phyloP scores from a whole-genome alignment of 2,888 invertebrate species.

The Lapara coniferarum region DNA sequence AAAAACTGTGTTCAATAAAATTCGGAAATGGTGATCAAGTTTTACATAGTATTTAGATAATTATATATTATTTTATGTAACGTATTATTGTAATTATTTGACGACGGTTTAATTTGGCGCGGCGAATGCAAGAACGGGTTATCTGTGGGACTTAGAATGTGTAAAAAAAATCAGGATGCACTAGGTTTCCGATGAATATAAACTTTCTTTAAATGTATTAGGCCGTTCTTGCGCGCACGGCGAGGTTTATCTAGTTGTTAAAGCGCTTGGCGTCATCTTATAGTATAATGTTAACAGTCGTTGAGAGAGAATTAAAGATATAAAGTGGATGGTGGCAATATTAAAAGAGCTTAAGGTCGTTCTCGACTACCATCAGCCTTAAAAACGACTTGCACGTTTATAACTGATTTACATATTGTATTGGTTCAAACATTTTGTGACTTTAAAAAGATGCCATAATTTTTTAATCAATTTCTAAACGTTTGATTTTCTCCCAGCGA shows the following conservation, averaged over 20 bases:
- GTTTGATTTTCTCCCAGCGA: background rate
- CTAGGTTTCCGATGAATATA: no score
- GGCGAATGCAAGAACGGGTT: no score
- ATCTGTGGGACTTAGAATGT: no score
- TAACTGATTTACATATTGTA: no score
- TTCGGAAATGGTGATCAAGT: background rate
- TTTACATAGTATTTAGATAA: slow-evolving; percentile 10
- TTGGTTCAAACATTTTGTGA: no score
- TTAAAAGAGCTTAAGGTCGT: background rate
- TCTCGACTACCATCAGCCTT: background rate
- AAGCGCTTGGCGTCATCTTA: slow-evolving; percentile 18
- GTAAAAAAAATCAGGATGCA: no score
- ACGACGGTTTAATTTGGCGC: background rate
- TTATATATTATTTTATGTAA: slow-evolving; percentile 18
- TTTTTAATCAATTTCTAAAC: background rate
- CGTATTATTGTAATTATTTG: slow-evolving; percentile 1
- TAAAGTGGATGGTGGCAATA: background rate
- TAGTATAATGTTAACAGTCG: slow-evolving; percentile 1
- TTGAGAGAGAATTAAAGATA: background rate
- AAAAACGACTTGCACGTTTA: no score
- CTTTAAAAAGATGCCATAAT: background rate
- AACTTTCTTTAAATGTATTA: no score
- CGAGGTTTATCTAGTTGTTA: background rate
- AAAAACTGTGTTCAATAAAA: background rate
- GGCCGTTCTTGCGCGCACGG: no score